Evolutionary conservation across 2,113 vertebrate species (phyloP), one percentile per base, ranked within the genome.

Genomic region (Ochotona curzoniae): DNA sequence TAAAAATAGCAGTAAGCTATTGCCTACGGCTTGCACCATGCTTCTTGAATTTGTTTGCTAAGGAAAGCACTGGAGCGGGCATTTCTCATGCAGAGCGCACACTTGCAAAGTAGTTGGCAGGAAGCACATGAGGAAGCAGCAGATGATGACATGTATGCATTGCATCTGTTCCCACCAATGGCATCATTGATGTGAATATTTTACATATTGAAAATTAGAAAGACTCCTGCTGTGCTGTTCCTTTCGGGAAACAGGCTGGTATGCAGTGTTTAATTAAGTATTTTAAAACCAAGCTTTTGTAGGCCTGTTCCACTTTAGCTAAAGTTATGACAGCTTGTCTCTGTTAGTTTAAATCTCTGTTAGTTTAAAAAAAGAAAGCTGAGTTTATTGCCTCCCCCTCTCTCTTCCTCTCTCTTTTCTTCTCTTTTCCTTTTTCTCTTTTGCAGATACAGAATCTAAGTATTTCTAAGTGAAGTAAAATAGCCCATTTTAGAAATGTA

Each of bases 301-400:
- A 96, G 76, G 89, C 44, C 93, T 94, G 96, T 67, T 95, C 66
- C 54, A 94, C 83, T 95, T 96, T 88, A 94, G 89, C 87, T 92
- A 49, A 95, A 94, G 84, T 96, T 97, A 93, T 78, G 93, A 92
- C 94, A 96, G 83, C 86, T 95, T 95, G 81, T 92, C 64, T 95
- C 84, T 75, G 38, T 76, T 94, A 74, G 86, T 84, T 96, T 92
- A 35, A 85, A 89, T 92, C 64, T 95, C 84, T 75, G 38, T 76
- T 94, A 76, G 86, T 84, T 96, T 92, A 35, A 85, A 89, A 94
- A 94, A 88, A 73, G 35, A 95, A 93, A 60, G 26, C 67, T 74
- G 44, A 61, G 83, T 67, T 90, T 95, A 89, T 91, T 91, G 44
- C 87, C 74, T 61, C 84, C 23, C 57, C 32, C 7, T 82, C 17